Evolutionary conservation across 2,797 vertebrate species (phyloP).

Genomic region (Rhadinocentrus ornatus): DNA sequence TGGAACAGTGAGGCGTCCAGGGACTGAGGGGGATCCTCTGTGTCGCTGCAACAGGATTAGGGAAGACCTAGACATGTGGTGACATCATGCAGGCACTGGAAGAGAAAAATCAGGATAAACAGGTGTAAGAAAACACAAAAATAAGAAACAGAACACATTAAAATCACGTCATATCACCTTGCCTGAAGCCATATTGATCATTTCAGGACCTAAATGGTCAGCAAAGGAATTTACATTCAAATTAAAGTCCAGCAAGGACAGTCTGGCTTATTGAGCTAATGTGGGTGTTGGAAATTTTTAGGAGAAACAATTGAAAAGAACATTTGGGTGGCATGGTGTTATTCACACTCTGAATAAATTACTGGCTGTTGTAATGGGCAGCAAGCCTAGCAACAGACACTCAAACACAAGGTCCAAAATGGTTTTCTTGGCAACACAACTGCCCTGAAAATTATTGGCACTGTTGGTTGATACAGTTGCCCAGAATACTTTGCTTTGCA

Average conservation of each 20-base stretch:
- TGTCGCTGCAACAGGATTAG: conserved; percentile 58
- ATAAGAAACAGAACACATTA: conserved; percentile 24
- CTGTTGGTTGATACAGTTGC: conserved; percentile 21
- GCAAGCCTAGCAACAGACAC: conserved; percentile 44
- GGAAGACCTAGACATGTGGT: conserved; percentile 37
- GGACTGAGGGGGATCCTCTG: conserved; percentile 53
- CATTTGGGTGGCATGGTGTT: conserved; percentile 43
- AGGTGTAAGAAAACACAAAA: conserved; percentile 10
- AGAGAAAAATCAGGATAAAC: conserved; percentile 20
- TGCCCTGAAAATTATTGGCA: conserved; percentile 60
- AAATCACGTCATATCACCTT: conserved; percentile 30
- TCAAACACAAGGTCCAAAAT: conserved; percentile 49
- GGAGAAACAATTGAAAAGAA: conserved; percentile 42
- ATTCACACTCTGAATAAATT: conserved; percentile 48
- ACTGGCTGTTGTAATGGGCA: conserved; percentile 37
- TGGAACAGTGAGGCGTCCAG: conserved; percentile 42
- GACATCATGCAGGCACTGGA: conserved; percentile 51
- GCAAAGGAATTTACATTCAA: conserved; percentile 4
- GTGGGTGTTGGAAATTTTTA: conserved; percentile 8
- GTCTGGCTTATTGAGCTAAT: conserved; percentile 5
- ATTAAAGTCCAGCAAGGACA: conserved; percentile 3
- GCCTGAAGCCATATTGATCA: conserved; percentile 10
- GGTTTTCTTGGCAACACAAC: conserved; percentile 59
- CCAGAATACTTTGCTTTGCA: conserved; percentile 46
- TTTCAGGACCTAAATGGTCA: conserved; percentile 8